phyloP scores from a whole-genome alignment of 1,140 invertebrate genomes.

The Camponotus vicinus region DNA sequence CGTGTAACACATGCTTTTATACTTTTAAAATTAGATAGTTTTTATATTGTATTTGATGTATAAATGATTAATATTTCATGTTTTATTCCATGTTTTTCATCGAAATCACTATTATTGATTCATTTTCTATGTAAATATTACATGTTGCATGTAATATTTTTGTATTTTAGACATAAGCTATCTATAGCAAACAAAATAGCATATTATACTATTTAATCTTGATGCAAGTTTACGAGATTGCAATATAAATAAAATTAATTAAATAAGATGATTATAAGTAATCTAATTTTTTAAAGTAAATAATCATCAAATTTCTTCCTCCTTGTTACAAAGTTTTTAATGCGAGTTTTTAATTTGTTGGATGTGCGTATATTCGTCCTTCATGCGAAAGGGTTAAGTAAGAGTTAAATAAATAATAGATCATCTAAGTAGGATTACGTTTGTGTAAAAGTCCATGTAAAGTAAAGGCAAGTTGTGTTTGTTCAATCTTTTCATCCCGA shows the following conservation, averaged over 20 bases:
- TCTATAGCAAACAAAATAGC: not conserved
- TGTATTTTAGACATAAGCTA: not conserved
- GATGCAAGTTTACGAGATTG: not conserved
- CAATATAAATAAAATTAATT: not conserved
- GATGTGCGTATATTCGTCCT: no score
- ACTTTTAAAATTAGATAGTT: not conserved
- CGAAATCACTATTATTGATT: not conserved
- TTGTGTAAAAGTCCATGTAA: not conserved
- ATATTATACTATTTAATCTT: not conserved
- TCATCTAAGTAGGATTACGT: not conserved
- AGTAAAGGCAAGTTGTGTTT: not conserved
- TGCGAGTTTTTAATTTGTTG: constrained; percentile 9
- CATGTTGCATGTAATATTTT: not conserved
- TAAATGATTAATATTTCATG: not conserved
- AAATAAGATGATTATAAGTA: not conserved
- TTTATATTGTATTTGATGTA: no score
- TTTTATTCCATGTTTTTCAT: not conserved
- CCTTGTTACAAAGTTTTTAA: not conserved
- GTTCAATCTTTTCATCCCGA: not conserved
- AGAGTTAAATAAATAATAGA: not conserved
- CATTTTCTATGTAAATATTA: not conserved
- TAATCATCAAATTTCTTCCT: not conserved
- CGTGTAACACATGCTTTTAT: not conserved
- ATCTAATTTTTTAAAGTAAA: not conserved
- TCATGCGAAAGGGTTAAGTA: not conserved